Evolutionary conservation across 2,888 invertebrate species (phyloP).

Genomic region (Scaptomyza flava): DNA sequence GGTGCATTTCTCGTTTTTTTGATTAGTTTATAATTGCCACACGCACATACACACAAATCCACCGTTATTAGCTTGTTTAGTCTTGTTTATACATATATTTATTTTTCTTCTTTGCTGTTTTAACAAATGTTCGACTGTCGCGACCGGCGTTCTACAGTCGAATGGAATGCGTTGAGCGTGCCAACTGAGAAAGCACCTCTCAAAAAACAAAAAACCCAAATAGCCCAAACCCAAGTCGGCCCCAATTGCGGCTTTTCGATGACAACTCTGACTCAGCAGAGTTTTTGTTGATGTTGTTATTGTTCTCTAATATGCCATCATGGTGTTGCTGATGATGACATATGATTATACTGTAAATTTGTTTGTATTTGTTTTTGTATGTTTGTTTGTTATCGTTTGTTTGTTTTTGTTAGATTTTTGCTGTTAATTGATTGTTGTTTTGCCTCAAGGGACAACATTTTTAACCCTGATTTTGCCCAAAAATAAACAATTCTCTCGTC

Average conservation of each 20-base stretch:
- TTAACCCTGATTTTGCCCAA: conserved; percentile 39
- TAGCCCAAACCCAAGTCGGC: conserved; percentile 35
- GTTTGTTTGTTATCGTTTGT: conserved; percentile 58
- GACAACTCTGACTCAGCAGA: conserved; percentile 68
- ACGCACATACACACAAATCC: conserved; percentile 15
- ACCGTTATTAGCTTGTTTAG: conserved; percentile 47
- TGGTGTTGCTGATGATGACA: conserved; percentile 53
- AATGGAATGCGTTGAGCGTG: conserved; percentile 66
- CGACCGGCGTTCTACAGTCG: conserved; percentile 70
- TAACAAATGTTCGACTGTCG: conserved; percentile 39
- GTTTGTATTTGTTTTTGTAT: conserved; percentile 3
- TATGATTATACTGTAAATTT: conserved; percentile 44
- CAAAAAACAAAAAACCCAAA: conserved; percentile 2
- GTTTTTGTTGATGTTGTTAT: conserved; percentile 33
- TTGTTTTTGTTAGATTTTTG: conserved; percentile 56
- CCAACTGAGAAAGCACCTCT: conserved; percentile 48
- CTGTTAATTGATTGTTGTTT: conserved; percentile 50
- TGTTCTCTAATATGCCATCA: conserved; percentile 50
- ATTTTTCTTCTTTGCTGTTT: conserved; percentile 3
- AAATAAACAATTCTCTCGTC: conserved; percentile 32
- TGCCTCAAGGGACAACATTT: conserved; percentile 28
- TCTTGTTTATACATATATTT: conserved; percentile 11
- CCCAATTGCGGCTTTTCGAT: conserved; percentile 58
- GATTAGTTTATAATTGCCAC: conserved; percentile 30
- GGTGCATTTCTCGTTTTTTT: conserved; percentile 18